Evolutionary conservation across 2,797 vertebrate genomes (phyloP).

Genomic region (Psittacula derbiana): DNA sequence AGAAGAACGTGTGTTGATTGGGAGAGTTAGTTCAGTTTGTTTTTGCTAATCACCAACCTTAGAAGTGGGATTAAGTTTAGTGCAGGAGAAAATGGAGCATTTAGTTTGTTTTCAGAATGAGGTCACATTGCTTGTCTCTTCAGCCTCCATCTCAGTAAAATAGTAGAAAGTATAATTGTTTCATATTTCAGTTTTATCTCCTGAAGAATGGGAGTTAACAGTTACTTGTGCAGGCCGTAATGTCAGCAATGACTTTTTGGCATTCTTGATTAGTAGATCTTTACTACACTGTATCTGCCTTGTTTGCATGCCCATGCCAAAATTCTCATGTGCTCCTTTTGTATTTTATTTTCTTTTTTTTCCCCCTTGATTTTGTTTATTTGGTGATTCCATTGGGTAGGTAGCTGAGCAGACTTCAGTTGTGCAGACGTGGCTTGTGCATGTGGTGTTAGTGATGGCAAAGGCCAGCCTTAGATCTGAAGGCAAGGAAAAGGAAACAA

Average conservation of each 20-base stretch:
- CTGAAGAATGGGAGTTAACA: not conserved
- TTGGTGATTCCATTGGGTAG: not conserved
- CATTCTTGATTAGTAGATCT: not conserved
- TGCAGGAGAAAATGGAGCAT: not conserved
- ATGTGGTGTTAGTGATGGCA: not conserved
- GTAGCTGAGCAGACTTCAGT: not conserved
- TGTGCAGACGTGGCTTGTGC: not conserved
- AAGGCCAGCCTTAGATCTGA: not conserved
- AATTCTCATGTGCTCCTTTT: not conserved
- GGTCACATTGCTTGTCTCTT: not conserved
- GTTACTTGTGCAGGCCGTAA: not conserved
- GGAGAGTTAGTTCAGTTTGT: conserved; percentile 7
- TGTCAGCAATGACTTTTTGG: not conserved
- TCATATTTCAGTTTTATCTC: not conserved
- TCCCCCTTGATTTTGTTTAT: not conserved
- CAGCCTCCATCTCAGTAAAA: not conserved
- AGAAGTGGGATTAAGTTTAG: conserved; percentile 19
- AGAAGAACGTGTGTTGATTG: not conserved
- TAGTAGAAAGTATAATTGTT: not conserved
- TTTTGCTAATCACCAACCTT: conserved; percentile 7
- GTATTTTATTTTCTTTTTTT: not conserved
- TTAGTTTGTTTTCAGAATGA: not conserved
- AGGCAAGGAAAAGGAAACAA: not conserved
- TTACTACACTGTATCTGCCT: rapidly evolving
- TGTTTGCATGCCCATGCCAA: not conserved